A percentile compares a stretch with the other conserved stretches of the same genome.
Evolutionary conservation across 2,113 vertebrate genomes (phyloP).

Genomic region (Pollachius pollachius): DNA sequence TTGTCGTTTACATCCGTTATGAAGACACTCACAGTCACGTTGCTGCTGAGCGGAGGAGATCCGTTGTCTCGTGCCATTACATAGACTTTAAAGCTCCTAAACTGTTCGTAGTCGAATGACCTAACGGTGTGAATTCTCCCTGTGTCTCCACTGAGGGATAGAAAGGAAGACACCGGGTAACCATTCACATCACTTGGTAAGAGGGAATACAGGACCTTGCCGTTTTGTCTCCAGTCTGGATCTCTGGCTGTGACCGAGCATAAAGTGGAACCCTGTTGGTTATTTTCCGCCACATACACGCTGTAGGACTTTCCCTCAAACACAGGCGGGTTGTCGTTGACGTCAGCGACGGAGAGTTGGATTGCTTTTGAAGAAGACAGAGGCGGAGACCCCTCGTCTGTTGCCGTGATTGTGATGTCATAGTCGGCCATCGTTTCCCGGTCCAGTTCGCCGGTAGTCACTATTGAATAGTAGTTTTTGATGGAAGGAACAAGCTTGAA

Average conservation of each 20-base stretch:
- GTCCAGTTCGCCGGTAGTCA: conserved; percentile 48
- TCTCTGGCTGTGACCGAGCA: conserved; percentile 68
- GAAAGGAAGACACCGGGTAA: conserved; percentile 61
- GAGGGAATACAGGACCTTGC: conserved; percentile 70
- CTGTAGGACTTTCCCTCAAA: conserved; percentile 61
- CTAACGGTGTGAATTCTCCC: conserved; percentile 65
- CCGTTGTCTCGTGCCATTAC: neutral
- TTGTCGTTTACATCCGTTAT: neutral
- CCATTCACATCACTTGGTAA: conserved; percentile 53
- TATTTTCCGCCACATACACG: conserved; percentile 64
- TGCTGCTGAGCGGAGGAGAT: neutral
- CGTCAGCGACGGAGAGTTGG: conserved; percentile 64
- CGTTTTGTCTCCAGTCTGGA: conserved; percentile 73
- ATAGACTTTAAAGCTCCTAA: conserved; percentile 13
- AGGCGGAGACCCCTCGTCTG: conserved; percentile 63
- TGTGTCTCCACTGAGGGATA: conserved; percentile 73
- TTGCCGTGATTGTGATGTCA: conserved; percentile 55
- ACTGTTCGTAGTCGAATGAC: conserved; percentile 73
- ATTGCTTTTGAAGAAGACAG: conserved; percentile 52
- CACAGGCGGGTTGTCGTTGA: conserved; percentile 71
- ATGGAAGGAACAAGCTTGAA: conserved; percentile 69
- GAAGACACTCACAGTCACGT: neutral
- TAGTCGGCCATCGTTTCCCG: conserved; percentile 43
- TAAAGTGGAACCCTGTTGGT: conserved; percentile 68
- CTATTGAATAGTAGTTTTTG: conserved; percentile 61